These are phyloP conservation scores for Pollenia labialis DNA, from an alignment of 2,888 invertebrate species.

Conservation along the genomic window DNA sequence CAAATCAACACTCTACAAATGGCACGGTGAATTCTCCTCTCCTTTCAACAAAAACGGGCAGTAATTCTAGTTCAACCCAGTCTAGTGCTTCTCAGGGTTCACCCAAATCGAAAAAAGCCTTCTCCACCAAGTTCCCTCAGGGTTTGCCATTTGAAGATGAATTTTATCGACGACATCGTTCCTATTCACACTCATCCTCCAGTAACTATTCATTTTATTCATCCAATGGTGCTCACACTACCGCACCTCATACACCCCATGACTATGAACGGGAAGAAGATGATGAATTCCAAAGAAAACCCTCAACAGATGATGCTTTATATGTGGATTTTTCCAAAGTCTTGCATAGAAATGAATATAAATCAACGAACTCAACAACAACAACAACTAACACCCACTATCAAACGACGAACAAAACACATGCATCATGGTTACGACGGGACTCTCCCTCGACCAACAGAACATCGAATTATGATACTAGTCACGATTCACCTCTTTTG, in stretches of 20 bases:
- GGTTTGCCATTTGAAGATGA: constrained; percentile 84
- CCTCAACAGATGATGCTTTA: constrained; percentile 83
- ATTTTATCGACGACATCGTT: constrained; percentile 82
- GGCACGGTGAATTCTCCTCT: constrained; percentile 7
- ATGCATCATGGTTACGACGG: constrained; percentile 77
- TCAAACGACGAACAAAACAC: constrained; percentile 31
- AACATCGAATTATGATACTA: constrained; percentile 71
- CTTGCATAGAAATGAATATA: constrained; percentile 77
- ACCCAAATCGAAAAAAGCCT: constrained; percentile 81
- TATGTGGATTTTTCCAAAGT: constrained; percentile 84
- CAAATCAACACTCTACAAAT: constrained; percentile 6
- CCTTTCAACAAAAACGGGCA: constrained; percentile 72
- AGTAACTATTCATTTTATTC: constrained; percentile 84
- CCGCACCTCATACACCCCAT: constrained; percentile 73
- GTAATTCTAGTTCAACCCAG: constrained; percentile 78
- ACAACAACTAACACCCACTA: constrained; percentile 45
- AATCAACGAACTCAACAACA: constrained; percentile 15
- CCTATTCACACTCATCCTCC: constrained; percentile 83
- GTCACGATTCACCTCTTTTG: constrained; percentile 71
- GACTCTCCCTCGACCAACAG: constrained; percentile 67
- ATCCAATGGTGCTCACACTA: constrained; percentile 78
- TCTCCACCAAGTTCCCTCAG: constrained; percentile 83
- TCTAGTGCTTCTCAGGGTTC: constrained; percentile 82
- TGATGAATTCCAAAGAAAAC: constrained; percentile 84
- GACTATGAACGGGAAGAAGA: constrained; percentile 73